phyloP scores from a whole-genome alignment of 1,140 invertebrate genomes.

The Cyphomyrmex costatus region DNA sequence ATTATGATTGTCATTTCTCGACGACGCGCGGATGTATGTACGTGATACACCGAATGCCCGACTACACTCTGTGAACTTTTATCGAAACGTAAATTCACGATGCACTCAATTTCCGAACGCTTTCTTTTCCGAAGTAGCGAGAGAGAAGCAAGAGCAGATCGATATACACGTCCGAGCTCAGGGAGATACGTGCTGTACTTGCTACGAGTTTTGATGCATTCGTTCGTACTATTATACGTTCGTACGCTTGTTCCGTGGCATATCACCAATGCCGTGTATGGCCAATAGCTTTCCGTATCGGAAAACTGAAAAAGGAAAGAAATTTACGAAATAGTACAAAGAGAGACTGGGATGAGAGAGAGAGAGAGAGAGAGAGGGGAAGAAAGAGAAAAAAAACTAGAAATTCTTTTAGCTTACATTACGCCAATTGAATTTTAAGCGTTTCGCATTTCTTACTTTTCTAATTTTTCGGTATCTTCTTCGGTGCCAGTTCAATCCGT shows the following conservation, averaged over 20 bases:
- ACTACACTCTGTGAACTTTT: slow-evolving; percentile 31
- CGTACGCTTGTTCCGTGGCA: slow-evolving; percentile 5
- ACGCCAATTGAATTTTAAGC: slow-evolving; percentile 52
- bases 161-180: slow-evolving; percentile 35
- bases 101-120: slow-evolving; percentile 46
- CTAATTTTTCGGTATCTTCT: slow-evolving; percentile 31
- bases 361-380: background rate
- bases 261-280: slow-evolving; percentile 11
- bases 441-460: slow-evolving; percentile 34
- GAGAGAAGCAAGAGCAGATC: slow-evolving; percentile 26
- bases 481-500: background rate
- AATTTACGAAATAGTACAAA: background rate
- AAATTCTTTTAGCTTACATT: slow-evolving; percentile 37
- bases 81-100: slow-evolving; percentile 53
- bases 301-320: slow-evolving; percentile 11
- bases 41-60: background rate
- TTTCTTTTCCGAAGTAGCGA: slow-evolving; percentile 30
- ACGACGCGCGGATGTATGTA: slow-evolving; percentile 13
- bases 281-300: slow-evolving; percentile 29
- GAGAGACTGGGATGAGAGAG: background rate
- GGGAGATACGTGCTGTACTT: slow-evolving; percentile 32
- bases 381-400: no score
- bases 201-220: slow-evolving; percentile 47
- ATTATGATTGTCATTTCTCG: slow-evolving; percentile 5
- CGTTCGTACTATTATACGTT: slow-evolving; percentile 29